phyloP scores from a whole-genome alignment of 2,888 invertebrate genomes.

The Cerceris ruficornis region DNA sequence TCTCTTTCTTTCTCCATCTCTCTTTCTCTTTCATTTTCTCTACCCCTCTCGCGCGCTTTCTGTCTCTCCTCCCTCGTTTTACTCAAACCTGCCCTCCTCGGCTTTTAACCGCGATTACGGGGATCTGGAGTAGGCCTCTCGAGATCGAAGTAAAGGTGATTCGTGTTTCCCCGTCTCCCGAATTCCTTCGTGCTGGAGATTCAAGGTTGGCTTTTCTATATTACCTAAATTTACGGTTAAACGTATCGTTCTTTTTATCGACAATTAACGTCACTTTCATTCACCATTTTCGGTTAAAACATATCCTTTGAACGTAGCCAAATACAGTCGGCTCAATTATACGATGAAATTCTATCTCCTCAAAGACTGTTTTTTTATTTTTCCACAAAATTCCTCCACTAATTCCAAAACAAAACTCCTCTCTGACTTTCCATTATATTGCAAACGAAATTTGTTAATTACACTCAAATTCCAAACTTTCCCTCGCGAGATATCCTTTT shows the following conservation, averaged over 20 bases:
- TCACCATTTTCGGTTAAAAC: background rate
- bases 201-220: conserved; percentile 40
- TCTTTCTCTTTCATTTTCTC: conserved; percentile 26
- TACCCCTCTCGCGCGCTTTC: conserved; percentile 51
- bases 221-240: conserved; percentile 47
- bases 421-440: too few species aligned
- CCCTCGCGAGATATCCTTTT: too few species aligned
- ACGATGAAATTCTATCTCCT: too few species aligned
- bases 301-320: too few species aligned
- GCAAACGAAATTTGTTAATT: too few species aligned
- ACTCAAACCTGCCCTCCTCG: conserved; percentile 35
- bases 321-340: too few species aligned
- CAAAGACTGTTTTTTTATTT: too few species aligned
- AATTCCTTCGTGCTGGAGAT: conserved; percentile 42
- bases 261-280: background rate
- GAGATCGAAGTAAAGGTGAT: conserved; percentile 59
- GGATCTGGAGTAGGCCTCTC: conserved; percentile 57
- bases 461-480: too few species aligned
- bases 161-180: conserved; percentile 34
- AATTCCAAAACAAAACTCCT: too few species aligned
- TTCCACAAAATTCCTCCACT: too few species aligned
- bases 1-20: conserved; percentile 18
- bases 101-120: conserved; percentile 65
- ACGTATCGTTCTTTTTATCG: conserved; percentile 38
- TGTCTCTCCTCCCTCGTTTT: conserved; percentile 15